A percentile compares a stretch with the other conserved stretches of the same genome.
Evolutionary conservation across 1,140 invertebrate species (phyloP).

Genomic region (Pseudomyrmex pallidus): DNA sequence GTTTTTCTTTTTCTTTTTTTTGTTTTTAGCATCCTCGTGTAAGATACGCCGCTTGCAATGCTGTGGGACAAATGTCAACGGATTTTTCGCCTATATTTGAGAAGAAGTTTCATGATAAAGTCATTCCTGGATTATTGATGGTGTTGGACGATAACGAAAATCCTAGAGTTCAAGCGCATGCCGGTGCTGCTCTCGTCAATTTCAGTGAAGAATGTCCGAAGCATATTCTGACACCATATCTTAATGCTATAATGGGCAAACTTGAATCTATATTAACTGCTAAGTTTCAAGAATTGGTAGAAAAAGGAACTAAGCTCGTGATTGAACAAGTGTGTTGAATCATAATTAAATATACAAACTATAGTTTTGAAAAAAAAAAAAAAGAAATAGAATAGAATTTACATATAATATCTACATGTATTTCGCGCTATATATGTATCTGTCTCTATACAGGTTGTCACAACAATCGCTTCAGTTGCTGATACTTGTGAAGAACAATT

Average conservation of each 20-base stretch:
- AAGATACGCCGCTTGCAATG: constrained; percentile 98
- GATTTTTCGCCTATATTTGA: constrained; percentile 99
- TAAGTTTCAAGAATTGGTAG: constrained; percentile 97
- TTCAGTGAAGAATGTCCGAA: constrained; percentile 99
- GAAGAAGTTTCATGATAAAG: constrained; percentile 98
- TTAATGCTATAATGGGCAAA: constrained; percentile 96
- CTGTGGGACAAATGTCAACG: constrained; percentile 99
- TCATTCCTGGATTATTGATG: constrained; percentile 95
- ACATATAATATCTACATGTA: neutral
- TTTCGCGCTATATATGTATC: neutral
- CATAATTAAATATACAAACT: constrained; percentile 3
- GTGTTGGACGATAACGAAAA: constrained; percentile 96
- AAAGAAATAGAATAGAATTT: neutral
- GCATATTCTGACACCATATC: constrained; percentile 95
- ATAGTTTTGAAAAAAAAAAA: neutral
- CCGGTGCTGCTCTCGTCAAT: constrained; percentile 98
- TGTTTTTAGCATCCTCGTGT: constrained; percentile 93
- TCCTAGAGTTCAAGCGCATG: constrained; percentile 97
- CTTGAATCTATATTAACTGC: constrained; percentile 95
- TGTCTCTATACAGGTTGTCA: constrained; percentile 88
- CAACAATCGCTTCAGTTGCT: constrained; percentile 99
- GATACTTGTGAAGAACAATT: constrained; percentile 99
- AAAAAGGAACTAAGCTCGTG: constrained; percentile 97
- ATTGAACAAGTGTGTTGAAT: constrained; percentile 92
- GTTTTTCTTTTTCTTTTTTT: constrained; percentile 55